phyloP scores from a whole-genome alignment of 2,113 vertebrate genomes.

The rat (Rattus norvegicus) region DNA sequence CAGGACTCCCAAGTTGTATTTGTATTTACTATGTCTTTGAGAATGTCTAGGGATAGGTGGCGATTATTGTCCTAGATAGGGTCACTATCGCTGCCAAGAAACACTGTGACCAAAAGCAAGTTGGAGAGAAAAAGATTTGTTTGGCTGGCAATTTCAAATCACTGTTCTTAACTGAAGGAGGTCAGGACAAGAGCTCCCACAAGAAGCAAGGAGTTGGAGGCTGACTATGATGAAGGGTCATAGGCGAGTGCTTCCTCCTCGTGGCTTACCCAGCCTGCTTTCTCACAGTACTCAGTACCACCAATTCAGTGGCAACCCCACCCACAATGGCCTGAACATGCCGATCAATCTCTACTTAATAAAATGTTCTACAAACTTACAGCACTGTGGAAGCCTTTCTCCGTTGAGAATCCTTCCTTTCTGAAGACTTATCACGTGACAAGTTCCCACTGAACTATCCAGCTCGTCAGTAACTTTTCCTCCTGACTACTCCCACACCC shows the following conservation, averaged over 20 bases:
- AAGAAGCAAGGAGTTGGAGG: not conserved
- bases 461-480: not conserved
- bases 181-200: not conserved
- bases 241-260: accelerated
- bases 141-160: not conserved
- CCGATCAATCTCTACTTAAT: not conserved
- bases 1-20: too few species aligned
- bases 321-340: too few species aligned
- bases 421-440: not conserved
- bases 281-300: not conserved
- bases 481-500: not conserved
- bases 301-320: too few species aligned
- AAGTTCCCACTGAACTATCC: not conserved
- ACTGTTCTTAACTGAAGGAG: not conserved
- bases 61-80: not conserved
- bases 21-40: not conserved
- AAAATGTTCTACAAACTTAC: not conserved
- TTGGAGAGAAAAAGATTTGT: not conserved
- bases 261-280: not conserved
- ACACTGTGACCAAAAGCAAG: not conserved
- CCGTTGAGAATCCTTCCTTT: not conserved
- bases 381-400: not conserved
- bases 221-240: not conserved
- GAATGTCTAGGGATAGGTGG: not conserved
- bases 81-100: not conserved